These are phyloP conservation scores for Meleagris gallopavo DNA, from an alignment of 2,113 vertebrate species.

Conservation along the genomic window DNA sequence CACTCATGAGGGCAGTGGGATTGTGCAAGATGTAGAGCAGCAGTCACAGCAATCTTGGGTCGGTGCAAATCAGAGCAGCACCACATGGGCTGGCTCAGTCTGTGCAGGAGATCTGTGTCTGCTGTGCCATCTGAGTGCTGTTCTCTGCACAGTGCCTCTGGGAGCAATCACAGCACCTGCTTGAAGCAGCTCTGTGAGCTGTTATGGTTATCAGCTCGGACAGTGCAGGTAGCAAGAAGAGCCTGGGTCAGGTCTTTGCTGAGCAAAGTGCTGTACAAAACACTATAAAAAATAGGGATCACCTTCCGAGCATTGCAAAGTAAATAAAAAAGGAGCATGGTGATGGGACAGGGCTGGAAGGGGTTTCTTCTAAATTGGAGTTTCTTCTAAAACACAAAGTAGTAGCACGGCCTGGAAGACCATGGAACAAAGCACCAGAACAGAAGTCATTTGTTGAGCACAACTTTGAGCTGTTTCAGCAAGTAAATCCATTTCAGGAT, in stretches of 20 bases:
- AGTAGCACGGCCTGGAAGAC: neutral
- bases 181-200: neutral
- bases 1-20: neutral
- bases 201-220: rapidly evolving
- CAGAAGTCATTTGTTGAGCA: neutral
- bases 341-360: neutral
- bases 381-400: neutral
- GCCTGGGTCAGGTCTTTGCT: neutral
- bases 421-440: neutral
- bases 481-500: neutral
- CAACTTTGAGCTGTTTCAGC: neutral
- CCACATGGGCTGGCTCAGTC: too few species aligned
- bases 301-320: neutral
- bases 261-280: neutral
- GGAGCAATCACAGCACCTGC: neutral
- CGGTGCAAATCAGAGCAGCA: neutral
- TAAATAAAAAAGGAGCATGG: neutral
- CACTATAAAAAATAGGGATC: neutral
- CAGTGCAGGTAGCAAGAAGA: neutral
- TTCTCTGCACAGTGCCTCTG: neutral
- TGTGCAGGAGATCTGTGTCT: neutral
- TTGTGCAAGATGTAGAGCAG: neutral
- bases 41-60: neutral
- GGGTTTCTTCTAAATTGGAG: neutral
- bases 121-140: neutral